phyloP scores from a whole-genome alignment of 1,140 invertebrate species.

The Mercenaria mercenaria region DNA sequence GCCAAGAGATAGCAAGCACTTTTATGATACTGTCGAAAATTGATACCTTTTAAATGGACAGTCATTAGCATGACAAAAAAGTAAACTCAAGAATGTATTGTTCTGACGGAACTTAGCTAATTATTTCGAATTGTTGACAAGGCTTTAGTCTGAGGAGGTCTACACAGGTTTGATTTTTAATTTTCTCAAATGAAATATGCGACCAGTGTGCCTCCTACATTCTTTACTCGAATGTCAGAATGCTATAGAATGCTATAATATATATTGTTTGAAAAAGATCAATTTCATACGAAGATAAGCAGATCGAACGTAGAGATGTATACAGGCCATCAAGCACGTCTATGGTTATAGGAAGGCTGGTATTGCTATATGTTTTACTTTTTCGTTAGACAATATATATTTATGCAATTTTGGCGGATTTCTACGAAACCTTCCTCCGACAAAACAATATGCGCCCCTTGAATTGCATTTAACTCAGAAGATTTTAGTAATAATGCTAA shows the following conservation, averaged over 20 bases:
- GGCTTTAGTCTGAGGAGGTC: neutral
- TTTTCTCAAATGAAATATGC: neutral
- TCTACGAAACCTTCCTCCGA: neutral
- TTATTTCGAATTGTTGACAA: neutral
- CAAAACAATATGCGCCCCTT: neutral
- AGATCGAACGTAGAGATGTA: neutral
- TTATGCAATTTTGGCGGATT: neutral
- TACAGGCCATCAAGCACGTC: neutral
- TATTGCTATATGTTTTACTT: neutral
- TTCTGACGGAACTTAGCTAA: neutral
- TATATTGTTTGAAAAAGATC: conserved; percentile 22
- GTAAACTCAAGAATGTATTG: neutral
- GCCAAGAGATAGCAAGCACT: neutral
- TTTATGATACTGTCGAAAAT: neutral
- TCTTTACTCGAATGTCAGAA: neutral
- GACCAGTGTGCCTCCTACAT: neutral
- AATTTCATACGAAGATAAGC: conserved; percentile 3
- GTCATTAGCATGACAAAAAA: neutral
- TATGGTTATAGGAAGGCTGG: conserved; percentile 45
- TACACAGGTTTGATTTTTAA: neutral
- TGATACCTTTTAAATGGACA: neutral
- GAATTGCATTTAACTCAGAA: too few relatives aligned
- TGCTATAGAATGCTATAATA: conserved; percentile 49
- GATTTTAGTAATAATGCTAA: too few relatives aligned
- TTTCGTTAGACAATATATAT: neutral